Evolutionary conservation across 1,140 invertebrate species (phyloP).

Genomic region (Caenorhabditis tropicalis): DNA sequence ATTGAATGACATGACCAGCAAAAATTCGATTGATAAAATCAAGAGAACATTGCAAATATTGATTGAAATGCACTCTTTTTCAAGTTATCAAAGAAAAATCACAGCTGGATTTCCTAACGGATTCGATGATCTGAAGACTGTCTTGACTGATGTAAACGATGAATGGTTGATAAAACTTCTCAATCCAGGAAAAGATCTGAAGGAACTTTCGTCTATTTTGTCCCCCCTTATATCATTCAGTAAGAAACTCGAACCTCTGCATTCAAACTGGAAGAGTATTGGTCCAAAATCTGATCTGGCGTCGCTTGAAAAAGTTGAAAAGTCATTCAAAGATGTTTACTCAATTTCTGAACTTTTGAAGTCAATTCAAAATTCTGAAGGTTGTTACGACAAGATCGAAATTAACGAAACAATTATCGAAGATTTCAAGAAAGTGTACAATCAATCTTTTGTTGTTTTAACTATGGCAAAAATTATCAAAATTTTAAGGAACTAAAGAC

Average conservation of each 20-base stretch:
- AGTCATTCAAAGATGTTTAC: too few relatives aligned
- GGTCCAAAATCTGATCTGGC: background rate
- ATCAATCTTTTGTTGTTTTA: too few relatives aligned
- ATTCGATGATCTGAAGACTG: background rate
- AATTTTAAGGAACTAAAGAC: too few relatives aligned
- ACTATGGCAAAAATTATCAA: too few relatives aligned
- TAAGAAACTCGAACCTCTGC: background rate
- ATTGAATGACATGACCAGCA: background rate
- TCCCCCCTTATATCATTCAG: too few relatives aligned
- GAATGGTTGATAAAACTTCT: background rate
- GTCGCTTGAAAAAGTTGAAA: too few relatives aligned
- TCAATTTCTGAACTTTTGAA: too few relatives aligned
- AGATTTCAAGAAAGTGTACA: too few relatives aligned
- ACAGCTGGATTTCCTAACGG: background rate
- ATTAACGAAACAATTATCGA: too few relatives aligned
- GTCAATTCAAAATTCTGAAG: too few relatives aligned
- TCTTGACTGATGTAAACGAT: background rate
- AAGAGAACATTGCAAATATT: background rate
- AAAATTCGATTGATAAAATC: background rate
- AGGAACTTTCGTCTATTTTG: too few relatives aligned
- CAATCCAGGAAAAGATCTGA: background rate
- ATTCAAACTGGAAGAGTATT: background rate
- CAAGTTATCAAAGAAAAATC: background rate
- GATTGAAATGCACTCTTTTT: background rate
- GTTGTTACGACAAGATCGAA: too few relatives aligned